These are phyloP conservation scores for Emydura subglobosa DNA, from an alignment of 2,113 vertebrate genomes.

Conservation along the genomic window DNA sequence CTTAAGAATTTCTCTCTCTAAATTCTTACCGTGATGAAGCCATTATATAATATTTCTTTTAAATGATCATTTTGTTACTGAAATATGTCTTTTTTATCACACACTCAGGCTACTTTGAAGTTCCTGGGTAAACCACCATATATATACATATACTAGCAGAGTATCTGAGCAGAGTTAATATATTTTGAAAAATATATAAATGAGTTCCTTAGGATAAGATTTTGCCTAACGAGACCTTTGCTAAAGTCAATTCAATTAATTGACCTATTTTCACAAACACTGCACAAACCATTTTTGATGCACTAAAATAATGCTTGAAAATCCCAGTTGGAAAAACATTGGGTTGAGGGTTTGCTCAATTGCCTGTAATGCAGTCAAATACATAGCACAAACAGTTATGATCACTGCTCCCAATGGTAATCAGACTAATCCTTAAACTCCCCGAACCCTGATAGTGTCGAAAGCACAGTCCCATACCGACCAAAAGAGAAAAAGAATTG, in stretches of 20 bases:
- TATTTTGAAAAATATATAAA: background rate
- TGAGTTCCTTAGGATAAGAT: background rate
- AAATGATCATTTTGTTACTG: background rate
- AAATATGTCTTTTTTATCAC: background rate
- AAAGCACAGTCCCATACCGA: background rate
- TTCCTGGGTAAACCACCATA: background rate
- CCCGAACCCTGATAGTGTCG: background rate
- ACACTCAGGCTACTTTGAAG: constrained; percentile 10
- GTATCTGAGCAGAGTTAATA: background rate
- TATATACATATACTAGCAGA: accelerated
- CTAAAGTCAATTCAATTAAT: background rate
- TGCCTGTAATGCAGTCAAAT: background rate
- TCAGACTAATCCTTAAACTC: constrained; percentile 15
- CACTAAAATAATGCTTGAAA: constrained; percentile 22
- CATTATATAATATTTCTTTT: background rate
- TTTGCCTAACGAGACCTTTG: background rate
- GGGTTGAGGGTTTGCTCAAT: background rate
- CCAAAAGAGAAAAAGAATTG: constrained; percentile 14
- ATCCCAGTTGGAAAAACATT: background rate
- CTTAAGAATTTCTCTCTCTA: background rate
- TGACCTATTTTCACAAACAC: background rate
- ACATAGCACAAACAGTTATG: background rate
- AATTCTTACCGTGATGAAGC: constrained; percentile 12
- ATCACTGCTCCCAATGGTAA: background rate
- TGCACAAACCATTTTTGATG: accelerated